Conservation (phyloP, 2,888 invertebrate genomes). For the Macrophya annulata region DNA sequence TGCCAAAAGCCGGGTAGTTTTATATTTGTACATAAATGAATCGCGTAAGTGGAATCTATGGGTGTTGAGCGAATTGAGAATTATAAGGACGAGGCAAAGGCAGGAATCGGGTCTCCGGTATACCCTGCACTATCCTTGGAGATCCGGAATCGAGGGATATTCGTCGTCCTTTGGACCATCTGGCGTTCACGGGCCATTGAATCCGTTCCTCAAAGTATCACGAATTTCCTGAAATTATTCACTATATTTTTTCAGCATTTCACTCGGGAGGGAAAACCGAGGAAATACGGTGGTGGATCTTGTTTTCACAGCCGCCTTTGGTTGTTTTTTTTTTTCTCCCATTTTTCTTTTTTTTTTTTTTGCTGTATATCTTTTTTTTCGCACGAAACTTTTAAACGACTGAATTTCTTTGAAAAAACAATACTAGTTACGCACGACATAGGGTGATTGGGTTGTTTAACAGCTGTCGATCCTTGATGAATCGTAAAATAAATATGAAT, state of each 20-base stretch:
- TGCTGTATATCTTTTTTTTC: too few species aligned
- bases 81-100: slow-evolving; percentile 13
- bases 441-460: neutral
- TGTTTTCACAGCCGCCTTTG: slow-evolving; percentile 27
- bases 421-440: neutral
- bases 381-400: neutral
- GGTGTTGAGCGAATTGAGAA: slow-evolving; percentile 26
- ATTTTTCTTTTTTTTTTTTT: neutral
- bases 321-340: neutral
- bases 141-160: neutral
- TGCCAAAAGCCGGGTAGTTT: neutral
- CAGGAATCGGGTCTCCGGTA: neutral
- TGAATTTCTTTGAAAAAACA: neutral
- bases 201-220: slow-evolving; percentile 32
- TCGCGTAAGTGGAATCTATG: slow-evolving; percentile 22
- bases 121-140: neutral
- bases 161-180: slow-evolving; percentile 30
- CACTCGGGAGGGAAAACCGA: neutral
- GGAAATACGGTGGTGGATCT: neutral
- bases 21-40: slow-evolving; percentile 16
- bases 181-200: slow-evolving; percentile 35
- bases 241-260: slow-evolving; percentile 9
- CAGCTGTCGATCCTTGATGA: neutral
- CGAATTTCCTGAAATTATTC: slow-evolving; percentile 30
- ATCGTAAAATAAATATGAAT: neutral